Evolutionary conservation across 2,797 vertebrate species (phyloP), one percentile per base, ranked within the genome.

Genomic region (Australoheros facetus): DNA sequence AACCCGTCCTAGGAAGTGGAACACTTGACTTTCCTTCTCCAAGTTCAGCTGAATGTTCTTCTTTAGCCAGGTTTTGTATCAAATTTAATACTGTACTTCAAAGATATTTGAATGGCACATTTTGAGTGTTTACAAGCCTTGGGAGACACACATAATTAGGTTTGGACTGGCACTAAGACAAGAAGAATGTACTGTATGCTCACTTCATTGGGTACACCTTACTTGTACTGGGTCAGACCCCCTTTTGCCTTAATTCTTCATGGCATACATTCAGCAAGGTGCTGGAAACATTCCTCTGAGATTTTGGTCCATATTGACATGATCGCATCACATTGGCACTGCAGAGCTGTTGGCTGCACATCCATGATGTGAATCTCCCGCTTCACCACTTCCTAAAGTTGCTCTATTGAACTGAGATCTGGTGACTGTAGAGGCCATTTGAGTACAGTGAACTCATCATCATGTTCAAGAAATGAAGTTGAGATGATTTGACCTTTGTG

Each of bases 21-120:
- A 97, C 95, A 0, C 85, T 95, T 34, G 96, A 96, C 79, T 96
- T 97, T 84, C 94, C 96, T 8, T 94, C 93, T 75, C 73, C 89
- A 1, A 87, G 78, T 79, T 87, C 94, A 34, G 94, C 96, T 72
- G 93, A 90, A 64, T 91, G 88, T 80, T 96, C 95, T 54, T 85
- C 95, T 73, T 91, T 97, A 89, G 96, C 96, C 84, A 96, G 92
- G 96, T 96, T 62, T 54, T 56, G 54, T 85, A 34, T 51, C 17
- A 57, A 7, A 2, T 73, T 71, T 54, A 56, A 12, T 30, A 4
- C 58, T 72, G 1, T 32, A 45, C 55, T 45, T 69, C 11, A 69
- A n/a, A 69, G 10, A 30, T 26, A 69, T 30, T 0, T 30, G 11
- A 69, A 17, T 16, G 16, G 11, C 17, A 2, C 14, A 6, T 37